phyloP scores from a whole-genome alignment of 2,113 vertebrate species.

The Callocephalon fimbriatum region DNA sequence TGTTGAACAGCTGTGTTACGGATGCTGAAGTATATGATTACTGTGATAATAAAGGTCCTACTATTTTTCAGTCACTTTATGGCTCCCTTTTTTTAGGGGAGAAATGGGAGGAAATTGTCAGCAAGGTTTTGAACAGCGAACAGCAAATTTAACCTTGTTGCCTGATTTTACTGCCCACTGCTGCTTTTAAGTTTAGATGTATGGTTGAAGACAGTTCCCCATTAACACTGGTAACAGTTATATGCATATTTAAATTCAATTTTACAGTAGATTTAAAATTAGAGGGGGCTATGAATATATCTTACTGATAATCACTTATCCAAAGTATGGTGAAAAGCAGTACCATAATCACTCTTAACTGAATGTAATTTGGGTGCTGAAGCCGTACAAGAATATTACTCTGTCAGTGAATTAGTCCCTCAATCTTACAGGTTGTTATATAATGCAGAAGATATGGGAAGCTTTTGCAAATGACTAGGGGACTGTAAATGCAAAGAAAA shows the following conservation, averaged over 20 bases:
- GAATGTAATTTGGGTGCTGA: not conserved
- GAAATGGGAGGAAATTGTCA: not conserved
- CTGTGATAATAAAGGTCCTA: not conserved
- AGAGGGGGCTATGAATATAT: not conserved
- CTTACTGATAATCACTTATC: not conserved
- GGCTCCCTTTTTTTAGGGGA: not conserved
- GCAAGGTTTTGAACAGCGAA: not conserved
- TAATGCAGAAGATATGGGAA: not conserved
- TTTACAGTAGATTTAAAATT: not conserved
- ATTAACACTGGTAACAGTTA: not conserved
- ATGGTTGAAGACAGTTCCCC: not conserved
- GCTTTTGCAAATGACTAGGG: not conserved
- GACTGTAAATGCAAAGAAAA: not conserved
- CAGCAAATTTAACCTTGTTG: not conserved
- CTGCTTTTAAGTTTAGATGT: not conserved
- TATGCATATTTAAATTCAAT: not conserved
- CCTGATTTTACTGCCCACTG: not conserved
- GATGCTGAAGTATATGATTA: not conserved
- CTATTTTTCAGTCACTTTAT: not conserved
- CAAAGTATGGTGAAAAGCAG: not conserved
- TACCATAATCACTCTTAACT: rapidly evolving
- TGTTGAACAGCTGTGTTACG: not conserved
- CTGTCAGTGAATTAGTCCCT: not conserved
- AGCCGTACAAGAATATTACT: rapidly evolving
- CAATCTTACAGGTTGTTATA: not conserved